Conservation (phyloP, 1,140 invertebrate species). For the Drosophila truncata region DNA sequence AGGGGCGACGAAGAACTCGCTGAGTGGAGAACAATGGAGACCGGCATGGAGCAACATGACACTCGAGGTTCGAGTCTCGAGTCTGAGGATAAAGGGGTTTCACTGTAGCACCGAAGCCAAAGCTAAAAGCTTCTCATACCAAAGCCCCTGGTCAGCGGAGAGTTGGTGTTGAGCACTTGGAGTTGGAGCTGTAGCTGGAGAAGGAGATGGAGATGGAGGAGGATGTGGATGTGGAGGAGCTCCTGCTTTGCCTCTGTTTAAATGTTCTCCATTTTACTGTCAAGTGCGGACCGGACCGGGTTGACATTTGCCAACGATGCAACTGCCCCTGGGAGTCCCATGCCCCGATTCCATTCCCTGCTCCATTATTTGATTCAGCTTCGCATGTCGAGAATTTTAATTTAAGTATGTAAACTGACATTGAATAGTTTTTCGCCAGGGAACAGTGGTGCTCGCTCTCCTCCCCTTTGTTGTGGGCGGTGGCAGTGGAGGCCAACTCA, state of each 20-base stretch:
- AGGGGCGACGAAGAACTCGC: conserved; percentile 18
- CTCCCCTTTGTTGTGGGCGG: conserved; percentile 66
- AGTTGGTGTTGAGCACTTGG: conserved; percentile 46
- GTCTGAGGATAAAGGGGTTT: conserved; percentile 36
- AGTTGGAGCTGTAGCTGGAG: conserved; percentile 2
- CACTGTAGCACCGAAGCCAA: conserved; percentile 30
- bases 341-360: conserved; percentile 5
- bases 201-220: background rate
- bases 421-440: conserved; percentile 74
- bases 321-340: conserved; percentile 48
- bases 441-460: conserved; percentile 23
- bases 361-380: conserved; percentile 36
- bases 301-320: conserved; percentile 74
- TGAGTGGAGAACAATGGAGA: conserved; percentile 49
- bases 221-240: conserved; percentile 7
- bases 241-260: conserved; percentile 60
- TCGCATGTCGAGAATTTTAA: conserved; percentile 77
- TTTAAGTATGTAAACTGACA: conserved; percentile 84
- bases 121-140: conserved; percentile 40
- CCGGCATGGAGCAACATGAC: conserved; percentile 48
- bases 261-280: conserved; percentile 83
- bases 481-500: conserved; percentile 18
- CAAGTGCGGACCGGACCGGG: conserved; percentile 70
- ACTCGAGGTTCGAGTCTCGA: conserved; percentile 36
- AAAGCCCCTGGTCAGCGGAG: conserved; percentile 35